phyloP scores from a whole-genome alignment of 1,140 invertebrate genomes.

The Platyscapa corneri region DNA sequence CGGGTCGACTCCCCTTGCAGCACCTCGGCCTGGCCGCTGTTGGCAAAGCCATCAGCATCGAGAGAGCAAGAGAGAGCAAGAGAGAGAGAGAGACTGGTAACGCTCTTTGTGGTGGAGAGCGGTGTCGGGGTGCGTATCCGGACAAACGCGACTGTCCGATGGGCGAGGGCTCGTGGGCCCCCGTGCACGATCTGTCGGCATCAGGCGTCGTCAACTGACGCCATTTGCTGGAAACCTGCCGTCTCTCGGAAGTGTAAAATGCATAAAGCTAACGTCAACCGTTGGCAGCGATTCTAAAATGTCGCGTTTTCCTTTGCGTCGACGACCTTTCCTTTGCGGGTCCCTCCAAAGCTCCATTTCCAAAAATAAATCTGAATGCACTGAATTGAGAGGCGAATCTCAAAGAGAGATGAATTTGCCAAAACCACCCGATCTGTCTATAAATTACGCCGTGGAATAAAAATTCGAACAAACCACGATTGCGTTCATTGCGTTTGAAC shows the following conservation, averaged over 20 bases:
- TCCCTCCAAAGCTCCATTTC: no score
- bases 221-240: not conserved
- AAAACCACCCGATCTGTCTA: no score
- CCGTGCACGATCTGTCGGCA: not conserved
- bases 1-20: slow-evolving; percentile 39
- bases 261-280: not conserved
- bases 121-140: not conserved
- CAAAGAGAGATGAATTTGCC: no score
- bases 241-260: not conserved
- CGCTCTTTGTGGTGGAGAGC: not conserved
- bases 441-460: no score
- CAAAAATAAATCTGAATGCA: no score
- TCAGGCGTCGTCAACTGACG: not conserved
- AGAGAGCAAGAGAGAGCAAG: slow-evolving; percentile 24
- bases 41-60: not conserved
- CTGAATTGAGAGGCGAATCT: no score
- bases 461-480: no score
- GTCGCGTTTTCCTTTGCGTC: not conserved
- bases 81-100: slow-evolving; percentile 7
- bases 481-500: no score
- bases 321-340: no score
- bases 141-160: no score
- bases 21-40: slow-evolving; percentile 12
- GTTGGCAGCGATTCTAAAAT: not conserved
- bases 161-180: no score